phyloP scores from a whole-genome alignment of 2,888 invertebrate species.

The Tetragnatha montana region DNA sequence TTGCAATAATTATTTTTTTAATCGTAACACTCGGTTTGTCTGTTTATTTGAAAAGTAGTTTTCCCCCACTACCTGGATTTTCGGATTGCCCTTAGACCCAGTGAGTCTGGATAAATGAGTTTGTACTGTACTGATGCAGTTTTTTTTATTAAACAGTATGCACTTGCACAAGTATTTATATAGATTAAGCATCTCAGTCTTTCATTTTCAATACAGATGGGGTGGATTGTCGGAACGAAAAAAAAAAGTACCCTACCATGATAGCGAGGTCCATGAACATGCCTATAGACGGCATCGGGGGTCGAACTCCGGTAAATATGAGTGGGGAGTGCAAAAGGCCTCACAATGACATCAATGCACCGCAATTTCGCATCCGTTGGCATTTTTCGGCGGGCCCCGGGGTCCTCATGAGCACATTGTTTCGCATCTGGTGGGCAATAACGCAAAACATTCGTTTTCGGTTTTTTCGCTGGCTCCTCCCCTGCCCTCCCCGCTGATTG shows the following conservation, averaged over 20 bases:
- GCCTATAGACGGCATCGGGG: conserved; percentile 42
- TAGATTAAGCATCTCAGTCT: too few relatives aligned
- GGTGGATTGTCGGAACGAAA: neutral
- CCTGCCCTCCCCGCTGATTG: conserved; percentile 40
- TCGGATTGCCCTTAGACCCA: too few relatives aligned
- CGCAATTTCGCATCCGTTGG: conserved; percentile 58
- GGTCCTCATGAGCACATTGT: conserved; percentile 28
- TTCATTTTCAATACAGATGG: neutral
- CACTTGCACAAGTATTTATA: too few relatives aligned
- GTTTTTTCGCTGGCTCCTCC: conserved; percentile 31
- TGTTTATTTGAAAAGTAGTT: too few relatives aligned
- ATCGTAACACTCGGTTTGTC: too few relatives aligned
- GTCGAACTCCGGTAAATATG: conserved; percentile 46
- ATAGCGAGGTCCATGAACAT: conserved; percentile 49
- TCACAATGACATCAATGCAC: conserved; percentile 60
- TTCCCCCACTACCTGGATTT: too few relatives aligned
- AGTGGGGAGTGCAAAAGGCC: conserved; percentile 51
- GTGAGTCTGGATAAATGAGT: too few relatives aligned
- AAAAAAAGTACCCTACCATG: conserved; percentile 42
- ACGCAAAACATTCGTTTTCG: conserved; percentile 24
- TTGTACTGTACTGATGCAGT: too few relatives aligned
- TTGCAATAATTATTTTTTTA: too few relatives aligned
- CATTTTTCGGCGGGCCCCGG: conserved; percentile 42
- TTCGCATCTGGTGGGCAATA: conserved; percentile 4
- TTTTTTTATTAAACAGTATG: too few relatives aligned